phyloP scores from a whole-genome alignment of 2,113 vertebrate genomes.

The Proterorhinus semilunaris region DNA sequence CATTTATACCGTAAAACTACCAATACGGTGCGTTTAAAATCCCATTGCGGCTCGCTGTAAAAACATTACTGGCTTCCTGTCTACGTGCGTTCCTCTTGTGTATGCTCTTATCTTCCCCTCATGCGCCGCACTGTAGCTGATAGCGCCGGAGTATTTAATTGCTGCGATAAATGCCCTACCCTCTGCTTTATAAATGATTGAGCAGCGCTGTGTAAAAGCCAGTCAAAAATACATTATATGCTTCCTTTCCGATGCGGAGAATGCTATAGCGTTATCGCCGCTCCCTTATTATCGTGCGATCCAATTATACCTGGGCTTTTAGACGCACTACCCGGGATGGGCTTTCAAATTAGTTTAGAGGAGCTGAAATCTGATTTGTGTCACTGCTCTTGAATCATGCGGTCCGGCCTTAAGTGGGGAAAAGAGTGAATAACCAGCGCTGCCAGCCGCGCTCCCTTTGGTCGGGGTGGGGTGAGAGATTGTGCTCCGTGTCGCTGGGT shows the following conservation, averaged over 20 bases:
- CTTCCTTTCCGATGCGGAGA: slow-evolving; percentile 37
- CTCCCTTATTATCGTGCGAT: slow-evolving; percentile 58
- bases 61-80: slow-evolving; percentile 7
- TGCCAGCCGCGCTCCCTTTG: slow-evolving; percentile 17
- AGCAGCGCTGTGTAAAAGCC: slow-evolving; percentile 39
- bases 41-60: slow-evolving; percentile 18
- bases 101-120: slow-evolving; percentile 39
- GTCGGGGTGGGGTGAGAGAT: slow-evolving; percentile 22
- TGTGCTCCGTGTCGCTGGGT: slow-evolving; percentile 7
- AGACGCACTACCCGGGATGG: slow-evolving; percentile 50
- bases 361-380: slow-evolving; percentile 64
- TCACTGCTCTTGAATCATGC: slow-evolving; percentile 61
- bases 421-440: slow-evolving; percentile 45
- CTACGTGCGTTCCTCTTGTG: slow-evolving; percentile 14
- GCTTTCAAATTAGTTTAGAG: slow-evolving; percentile 67
- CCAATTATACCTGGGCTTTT: slow-evolving; percentile 69
- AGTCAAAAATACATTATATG: slow-evolving; percentile 52
- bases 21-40: slow-evolving; percentile 22
- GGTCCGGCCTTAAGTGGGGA: slow-evolving; percentile 46
- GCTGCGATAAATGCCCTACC: slow-evolving; percentile 53
- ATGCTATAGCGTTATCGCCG: slow-evolving; percentile 39
- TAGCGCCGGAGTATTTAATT: slow-evolving; percentile 70
- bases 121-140: slow-evolving; percentile 31
- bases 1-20: neutral
- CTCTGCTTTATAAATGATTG: slow-evolving; percentile 54